Evolutionary conservation across 1,140 invertebrate species (phyloP).

Genomic region (Theocolax elegans): DNA sequence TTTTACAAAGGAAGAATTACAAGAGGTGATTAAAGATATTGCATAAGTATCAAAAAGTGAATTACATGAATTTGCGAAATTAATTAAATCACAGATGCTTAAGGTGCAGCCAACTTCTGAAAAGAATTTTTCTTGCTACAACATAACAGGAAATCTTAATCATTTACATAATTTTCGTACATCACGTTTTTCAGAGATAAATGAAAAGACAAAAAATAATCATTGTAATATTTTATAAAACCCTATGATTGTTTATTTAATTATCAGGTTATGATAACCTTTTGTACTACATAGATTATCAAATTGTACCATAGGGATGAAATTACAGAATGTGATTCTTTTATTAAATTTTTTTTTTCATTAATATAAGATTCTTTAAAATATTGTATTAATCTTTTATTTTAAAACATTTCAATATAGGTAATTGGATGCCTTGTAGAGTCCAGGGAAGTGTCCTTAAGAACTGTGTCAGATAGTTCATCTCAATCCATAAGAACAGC

Average conservation of each 20-base stretch:
- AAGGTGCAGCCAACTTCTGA: background rate
- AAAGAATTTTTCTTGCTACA: slow-evolving; percentile 25
- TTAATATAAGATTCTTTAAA: slow-evolving; percentile 14
- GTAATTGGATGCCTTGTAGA: slow-evolving; percentile 44
- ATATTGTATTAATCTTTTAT: slow-evolving; percentile 32
- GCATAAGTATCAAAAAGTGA: slow-evolving; percentile 64
- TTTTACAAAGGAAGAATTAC: slow-evolving; percentile 90
- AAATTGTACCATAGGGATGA: slow-evolving; percentile 8
- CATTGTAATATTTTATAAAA: slow-evolving; percentile 32
- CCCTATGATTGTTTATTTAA: slow-evolving; percentile 20
- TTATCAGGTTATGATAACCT: slow-evolving; percentile 1
- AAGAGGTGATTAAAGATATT: slow-evolving; percentile 87
- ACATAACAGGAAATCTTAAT: slow-evolving; percentile 6
- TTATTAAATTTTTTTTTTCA: slow-evolving; percentile 11
- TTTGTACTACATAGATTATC: slow-evolving; percentile 2
- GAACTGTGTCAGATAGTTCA: slow-evolving; percentile 46
- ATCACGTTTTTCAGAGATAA: slow-evolving; percentile 38
- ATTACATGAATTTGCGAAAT: background rate
- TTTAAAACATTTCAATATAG: slow-evolving; percentile 47
- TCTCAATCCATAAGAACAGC: slow-evolving; percentile 42
- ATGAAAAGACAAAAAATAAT: slow-evolving; percentile 37
- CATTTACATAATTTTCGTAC: slow-evolving; percentile 39
- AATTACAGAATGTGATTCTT: slow-evolving; percentile 7
- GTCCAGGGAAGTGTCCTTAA: slow-evolving; percentile 48
- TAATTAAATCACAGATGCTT: slow-evolving; percentile 15